Base-by-base conservation (phyloP, 2,113 vertebrate genomes). In the Patagioenas fasciata region DNA sequence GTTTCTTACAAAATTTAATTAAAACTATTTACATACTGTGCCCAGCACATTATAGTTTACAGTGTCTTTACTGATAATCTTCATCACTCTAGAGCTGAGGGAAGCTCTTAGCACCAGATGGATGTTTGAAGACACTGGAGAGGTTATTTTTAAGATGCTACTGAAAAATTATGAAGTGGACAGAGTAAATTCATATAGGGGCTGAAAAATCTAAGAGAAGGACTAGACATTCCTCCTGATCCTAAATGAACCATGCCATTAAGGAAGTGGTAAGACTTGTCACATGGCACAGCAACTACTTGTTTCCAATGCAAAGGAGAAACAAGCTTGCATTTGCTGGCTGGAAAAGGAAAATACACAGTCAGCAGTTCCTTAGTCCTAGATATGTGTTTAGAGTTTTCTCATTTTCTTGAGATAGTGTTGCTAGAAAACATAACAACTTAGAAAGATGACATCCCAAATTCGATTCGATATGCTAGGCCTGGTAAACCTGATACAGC, bases 271-370 rank as follows among this genome's bases (percentile, higher is more conserved):
- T 23, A 81, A 84, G 69, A 78, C 72, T 60, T 78, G 38, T 54
- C 79, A 77, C 26, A n/a, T 53, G 48, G 70, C 58, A 60, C 5
- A 40, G 66, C 81, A 93, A 64, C 31, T 51, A 60, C 54, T 85
- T 80, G 26, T 42, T 93, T 42, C n/a, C 75, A 86, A 13, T 57
- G 86, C 83, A 93, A 95, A 95, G 89, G 53, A 95, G 83, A 89
- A 91, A 64, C 4, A 2, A 83, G 88, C 56, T 44, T 64, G 29
- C 31, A 60, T n/a, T 65, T 75, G 34, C 61, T 71, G 60, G 15
- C 38, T 88, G n/a, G 65, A 88, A 87, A 88, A 88, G 56, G 47
- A 95, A 88, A 91, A 84, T 34, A 54, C 4, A 38, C 5, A 66
- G 26, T 58, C 80, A 93, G 65, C 69, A 91, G 12, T 67, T 47